Evolutionary conservation across 1,140 invertebrate genomes (phyloP).

Genomic region (Euwallacea fornicatus): DNA sequence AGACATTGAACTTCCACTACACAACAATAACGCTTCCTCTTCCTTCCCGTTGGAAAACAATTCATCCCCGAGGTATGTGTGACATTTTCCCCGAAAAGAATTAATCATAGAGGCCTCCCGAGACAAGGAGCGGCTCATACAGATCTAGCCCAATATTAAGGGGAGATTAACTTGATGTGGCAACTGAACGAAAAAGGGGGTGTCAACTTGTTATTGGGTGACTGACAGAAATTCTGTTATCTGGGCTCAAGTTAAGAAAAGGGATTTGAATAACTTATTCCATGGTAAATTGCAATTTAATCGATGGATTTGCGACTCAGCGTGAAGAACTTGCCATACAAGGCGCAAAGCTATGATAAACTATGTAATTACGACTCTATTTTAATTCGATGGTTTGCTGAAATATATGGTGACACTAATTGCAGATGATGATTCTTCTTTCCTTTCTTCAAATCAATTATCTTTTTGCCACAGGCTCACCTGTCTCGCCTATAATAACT

Average conservation of each 20-base stretch:
- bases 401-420: conserved; percentile 15
- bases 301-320: not conserved
- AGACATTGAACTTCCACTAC: no score
- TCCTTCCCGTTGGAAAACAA: not conserved
- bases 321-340: not conserved
- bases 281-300: not conserved
- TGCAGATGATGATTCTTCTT: conserved; percentile 2
- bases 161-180: conserved; percentile 12
- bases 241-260: not conserved
- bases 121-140: conserved; percentile 1
- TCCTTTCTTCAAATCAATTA: conserved; percentile 12
- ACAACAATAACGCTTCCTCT: no score
- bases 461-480: conserved; percentile 1
- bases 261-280: conserved; percentile 4
- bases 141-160: conserved; percentile 7
- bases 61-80: not conserved
- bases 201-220: conserved; percentile 7
- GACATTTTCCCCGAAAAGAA: conserved; percentile 4
- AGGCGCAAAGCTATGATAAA: not conserved
- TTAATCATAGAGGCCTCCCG: conserved; percentile 8
- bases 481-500: conserved; percentile 1
- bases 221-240: conserved; percentile 11
- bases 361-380: not conserved
- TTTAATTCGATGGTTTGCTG: not conserved
- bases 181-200: conserved; percentile 7